phyloP scores from a whole-genome alignment of 2,797 vertebrate species.

The Neosalanx taihuensis region DNA sequence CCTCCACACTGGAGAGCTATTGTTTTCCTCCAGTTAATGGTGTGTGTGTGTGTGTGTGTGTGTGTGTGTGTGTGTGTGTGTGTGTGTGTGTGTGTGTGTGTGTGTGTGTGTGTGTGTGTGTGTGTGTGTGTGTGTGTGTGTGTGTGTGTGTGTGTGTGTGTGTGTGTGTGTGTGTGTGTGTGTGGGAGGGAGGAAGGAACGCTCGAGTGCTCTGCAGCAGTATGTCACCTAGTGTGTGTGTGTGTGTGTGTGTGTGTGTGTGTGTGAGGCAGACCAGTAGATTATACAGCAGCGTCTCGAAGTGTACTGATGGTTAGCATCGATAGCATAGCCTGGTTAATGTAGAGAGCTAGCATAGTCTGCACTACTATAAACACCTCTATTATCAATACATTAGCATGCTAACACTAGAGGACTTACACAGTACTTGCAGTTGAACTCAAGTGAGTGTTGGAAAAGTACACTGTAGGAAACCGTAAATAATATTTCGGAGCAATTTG shows the following conservation, averaged over 20 bases:
- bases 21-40: not conserved
- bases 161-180: constrained; percentile 3
- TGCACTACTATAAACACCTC: constrained; percentile 20
- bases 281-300: not conserved
- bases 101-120: not conserved
- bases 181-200: too few species aligned
- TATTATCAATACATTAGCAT: constrained; percentile 1
- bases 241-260: not conserved
- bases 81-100: too few species aligned
- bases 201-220: constrained; percentile 1
- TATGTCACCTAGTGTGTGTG: constrained; percentile 8
- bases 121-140: constrained; percentile 9
- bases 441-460: not conserved
- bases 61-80: too few species aligned
- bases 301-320: constrained; percentile 8
- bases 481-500: too few species aligned
- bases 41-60: not conserved
- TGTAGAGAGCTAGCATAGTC: not conserved
- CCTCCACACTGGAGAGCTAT: constrained; percentile 6
- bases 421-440: not conserved
- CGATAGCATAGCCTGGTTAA: too few species aligned
- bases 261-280: not conserved
- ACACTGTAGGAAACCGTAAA: not conserved
- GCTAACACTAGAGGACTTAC: not conserved
- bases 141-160: constrained; percentile 9